Evolutionary conservation across 2,888 invertebrate species (phyloP).

Genomic region (Drosophila cognata): DNA sequence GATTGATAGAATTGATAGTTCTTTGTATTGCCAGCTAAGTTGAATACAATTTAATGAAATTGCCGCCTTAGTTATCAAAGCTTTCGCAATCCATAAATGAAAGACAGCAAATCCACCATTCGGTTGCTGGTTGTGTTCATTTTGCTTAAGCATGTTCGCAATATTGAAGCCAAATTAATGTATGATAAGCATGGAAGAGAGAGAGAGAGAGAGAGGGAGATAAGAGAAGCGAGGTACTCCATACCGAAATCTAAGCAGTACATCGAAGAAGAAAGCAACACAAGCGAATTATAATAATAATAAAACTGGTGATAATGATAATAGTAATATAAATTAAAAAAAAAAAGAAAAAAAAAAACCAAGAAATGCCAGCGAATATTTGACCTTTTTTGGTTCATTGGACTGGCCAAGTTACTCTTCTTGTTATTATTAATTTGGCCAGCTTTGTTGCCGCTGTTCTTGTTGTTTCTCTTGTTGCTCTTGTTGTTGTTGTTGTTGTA

Average conservation of each 20-base stretch:
- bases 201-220: not conserved
- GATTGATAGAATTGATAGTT: not conserved
- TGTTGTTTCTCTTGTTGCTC: not conserved
- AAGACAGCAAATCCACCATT: not conserved
- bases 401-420: slow-evolving; percentile 42
- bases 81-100: slow-evolving; percentile 12
- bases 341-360: not conserved
- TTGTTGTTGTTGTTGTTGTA: slow-evolving; percentile 14
- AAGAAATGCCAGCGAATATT: slow-evolving; percentile 47
- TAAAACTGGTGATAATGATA: slow-evolving; percentile 12
- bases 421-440: slow-evolving; percentile 8
- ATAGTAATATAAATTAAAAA: slow-evolving; percentile 4
- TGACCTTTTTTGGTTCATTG: slow-evolving; percentile 77
- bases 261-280: slow-evolving; percentile 48
- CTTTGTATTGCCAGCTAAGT: not conserved
- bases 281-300: slow-evolving; percentile 27
- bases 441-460: not conserved
- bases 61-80: not conserved
- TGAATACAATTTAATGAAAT: not conserved
- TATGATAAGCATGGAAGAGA: slow-evolving; percentile 8
- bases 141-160: slow-evolving; percentile 3
- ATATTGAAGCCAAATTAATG: not conserved
- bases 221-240: slow-evolving; percentile 3
- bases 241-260: slow-evolving; percentile 25
- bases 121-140: not conserved